These are phyloP conservation scores for Halichondria panicea DNA, from an alignment of 37 sponge, comb jelly and placozoan species.

Conservation along the genomic window DNA sequence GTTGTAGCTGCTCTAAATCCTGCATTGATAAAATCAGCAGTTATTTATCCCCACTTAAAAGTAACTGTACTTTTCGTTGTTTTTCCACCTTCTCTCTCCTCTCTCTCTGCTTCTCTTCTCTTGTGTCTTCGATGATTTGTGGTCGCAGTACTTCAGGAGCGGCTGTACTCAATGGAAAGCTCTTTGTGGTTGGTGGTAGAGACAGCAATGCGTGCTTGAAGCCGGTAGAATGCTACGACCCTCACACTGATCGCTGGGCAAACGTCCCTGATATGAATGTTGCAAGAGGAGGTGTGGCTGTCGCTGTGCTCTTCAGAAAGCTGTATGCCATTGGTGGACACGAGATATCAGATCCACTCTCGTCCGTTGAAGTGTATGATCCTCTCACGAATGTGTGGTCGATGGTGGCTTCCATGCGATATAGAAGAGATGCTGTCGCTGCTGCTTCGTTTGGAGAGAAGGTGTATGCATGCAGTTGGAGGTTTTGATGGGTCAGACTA, in stretches of 20 bases:
- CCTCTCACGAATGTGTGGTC: constrained; percentile 64
- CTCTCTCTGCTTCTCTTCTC: constrained; percentile 19
- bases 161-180: constrained; percentile 57
- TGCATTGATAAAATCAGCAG: constrained; percentile 6
- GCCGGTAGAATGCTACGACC: constrained; percentile 80
- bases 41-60: background rate
- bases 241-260: constrained; percentile 77
- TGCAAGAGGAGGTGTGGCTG: constrained; percentile 67
- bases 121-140: constrained; percentile 64
- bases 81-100: constrained; percentile 24
- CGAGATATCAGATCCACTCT: constrained; percentile 36
- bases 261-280: constrained; percentile 57
- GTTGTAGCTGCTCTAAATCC: constrained; percentile 58
- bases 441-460: constrained; percentile 62
- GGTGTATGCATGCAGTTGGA: constrained; percentile 79
- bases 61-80: constrained; percentile 25
- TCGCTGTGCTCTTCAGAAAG: constrained; percentile 52
- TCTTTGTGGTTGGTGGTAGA: constrained; percentile 77
- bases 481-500: constrained; percentile 76
- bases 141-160: constrained; percentile 82
- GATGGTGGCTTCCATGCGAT: constrained; percentile 34
- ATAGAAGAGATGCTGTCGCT: constrained; percentile 71
- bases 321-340: constrained; percentile 88
- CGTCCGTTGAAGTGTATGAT: constrained; percentile 70
- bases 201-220: constrained; percentile 73